Base-by-base conservation (phyloP, 2,797 vertebrate species). In the Lithobates pipiens region DNA sequence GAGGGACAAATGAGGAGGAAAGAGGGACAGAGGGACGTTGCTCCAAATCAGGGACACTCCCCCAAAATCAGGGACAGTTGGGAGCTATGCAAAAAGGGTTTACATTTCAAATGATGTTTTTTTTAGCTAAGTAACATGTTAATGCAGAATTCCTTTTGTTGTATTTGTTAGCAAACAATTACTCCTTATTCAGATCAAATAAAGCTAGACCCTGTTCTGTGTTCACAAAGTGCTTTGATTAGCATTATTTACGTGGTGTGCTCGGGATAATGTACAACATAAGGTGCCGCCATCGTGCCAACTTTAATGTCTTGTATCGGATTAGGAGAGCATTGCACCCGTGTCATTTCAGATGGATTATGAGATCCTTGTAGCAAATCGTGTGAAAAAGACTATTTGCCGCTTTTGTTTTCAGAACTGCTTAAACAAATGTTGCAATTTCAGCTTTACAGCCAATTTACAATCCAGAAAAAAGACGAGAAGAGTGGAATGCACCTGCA, bases 361-460 rank as follows among this genome's bases (percentile, higher is more conserved):
- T 32, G 42, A 46, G 42, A 50, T 16, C 34, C 18, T 57, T 70
- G 34, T 44, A 50, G n/a, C 29, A 69, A 76, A 69, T 74, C 25
- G 46, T 77, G 57, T 79, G 57, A 76, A 69, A 61, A 23, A 80
- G 32, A 70, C 69, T 76, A 50, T 81, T 81, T 85, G 54, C 67
- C 71, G 50, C 76, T 79, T 34, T 85, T 80, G 61, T 79, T 73
- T 80, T 67, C 84, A 23, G 44, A 54, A 85, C 67, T 63, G 76
- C 50, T 63, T 84, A 72, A 84, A 78, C 83, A 75, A 75, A 54
- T 54, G 23, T 36, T 67, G 9, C 69, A 76, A 57, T 73, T 74
- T 61, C 50, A 54, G 16, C 71, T 11, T 7, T 76, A 61, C 77
- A 80, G 44, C 76, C 61, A 75, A 42, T 84, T 78, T 72, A 71